These are phyloP conservation scores for Philhelius pedissequus DNA, from an alignment of 2,888 invertebrate species.

Conservation along the genomic window DNA sequence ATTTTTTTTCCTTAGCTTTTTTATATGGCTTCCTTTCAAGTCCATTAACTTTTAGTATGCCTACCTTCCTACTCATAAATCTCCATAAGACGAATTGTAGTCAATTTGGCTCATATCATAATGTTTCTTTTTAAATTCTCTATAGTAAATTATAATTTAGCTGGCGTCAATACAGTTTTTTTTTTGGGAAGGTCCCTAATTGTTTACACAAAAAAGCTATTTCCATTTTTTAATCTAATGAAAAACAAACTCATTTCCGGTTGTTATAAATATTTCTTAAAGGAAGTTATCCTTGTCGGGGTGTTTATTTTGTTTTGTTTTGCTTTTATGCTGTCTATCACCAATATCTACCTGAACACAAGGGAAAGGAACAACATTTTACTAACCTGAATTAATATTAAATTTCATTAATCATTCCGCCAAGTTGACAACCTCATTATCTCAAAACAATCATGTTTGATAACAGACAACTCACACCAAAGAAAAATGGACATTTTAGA, in stretches of 20 bases:
- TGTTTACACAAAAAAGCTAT: slow-evolving; percentile 3
- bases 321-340: not conserved
- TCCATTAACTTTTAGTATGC: slow-evolving; percentile 21
- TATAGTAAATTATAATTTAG: slow-evolving; percentile 13
- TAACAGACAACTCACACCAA: not conserved
- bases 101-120: slow-evolving; percentile 7
- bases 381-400: slow-evolving; percentile 19
- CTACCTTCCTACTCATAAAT: slow-evolving; percentile 16
- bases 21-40: slow-evolving; percentile 5
- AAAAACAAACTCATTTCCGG: not conserved
- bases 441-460: slow-evolving; percentile 3
- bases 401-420: slow-evolving; percentile 25
- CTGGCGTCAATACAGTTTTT: not conserved
- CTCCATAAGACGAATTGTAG: slow-evolving; percentile 23
- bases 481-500: not conserved
- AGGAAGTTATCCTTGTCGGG: not conserved
- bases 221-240: not conserved
- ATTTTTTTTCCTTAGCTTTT: not conserved
- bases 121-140: not conserved
- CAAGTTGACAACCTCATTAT: slow-evolving; percentile 40
- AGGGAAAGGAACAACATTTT: not conserved
- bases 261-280: not conserved
- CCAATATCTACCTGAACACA: not conserved
- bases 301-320: not conserved
- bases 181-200: not conserved